phyloP scores from a whole-genome alignment of 2,797 vertebrate species.

The Cheirogaleus major region DNA sequence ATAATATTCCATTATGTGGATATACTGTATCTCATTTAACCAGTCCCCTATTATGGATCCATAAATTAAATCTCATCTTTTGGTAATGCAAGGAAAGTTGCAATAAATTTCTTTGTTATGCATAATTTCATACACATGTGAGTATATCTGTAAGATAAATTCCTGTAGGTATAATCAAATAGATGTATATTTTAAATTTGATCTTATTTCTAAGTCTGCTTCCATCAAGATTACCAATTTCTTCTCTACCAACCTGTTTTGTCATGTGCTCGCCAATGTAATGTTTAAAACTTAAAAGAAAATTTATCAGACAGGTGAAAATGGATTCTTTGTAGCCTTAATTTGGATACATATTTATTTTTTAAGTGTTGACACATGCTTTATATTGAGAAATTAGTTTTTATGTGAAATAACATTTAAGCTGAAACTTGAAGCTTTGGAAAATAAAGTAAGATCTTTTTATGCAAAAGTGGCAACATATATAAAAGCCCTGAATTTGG shows the following conservation, averaged over 20 bases:
- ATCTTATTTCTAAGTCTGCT: background rate
- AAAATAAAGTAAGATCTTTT: background rate
- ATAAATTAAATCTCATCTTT: background rate
- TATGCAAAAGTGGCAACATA: background rate
- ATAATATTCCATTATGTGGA: background rate
- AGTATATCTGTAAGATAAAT: background rate
- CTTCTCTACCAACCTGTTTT: background rate
- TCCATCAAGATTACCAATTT: background rate
- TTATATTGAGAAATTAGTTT: background rate
- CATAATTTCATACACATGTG: background rate
- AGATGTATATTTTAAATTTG: background rate
- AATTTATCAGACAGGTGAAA: background rate
- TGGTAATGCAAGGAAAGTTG: background rate
- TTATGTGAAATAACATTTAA: background rate
- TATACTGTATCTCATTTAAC: background rate
- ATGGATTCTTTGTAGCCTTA: background rate
- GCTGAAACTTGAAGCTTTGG: background rate
- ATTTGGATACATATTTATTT: background rate
- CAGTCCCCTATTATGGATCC: background rate
- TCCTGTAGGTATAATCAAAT: background rate
- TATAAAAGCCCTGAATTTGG: background rate
- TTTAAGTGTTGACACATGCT: background rate
- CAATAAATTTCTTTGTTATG: background rate
- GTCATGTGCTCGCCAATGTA: background rate
- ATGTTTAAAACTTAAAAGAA: background rate